Base-by-base conservation (phyloP, 92 coral and sea anemone genomes). In the Porites rus region DNA sequence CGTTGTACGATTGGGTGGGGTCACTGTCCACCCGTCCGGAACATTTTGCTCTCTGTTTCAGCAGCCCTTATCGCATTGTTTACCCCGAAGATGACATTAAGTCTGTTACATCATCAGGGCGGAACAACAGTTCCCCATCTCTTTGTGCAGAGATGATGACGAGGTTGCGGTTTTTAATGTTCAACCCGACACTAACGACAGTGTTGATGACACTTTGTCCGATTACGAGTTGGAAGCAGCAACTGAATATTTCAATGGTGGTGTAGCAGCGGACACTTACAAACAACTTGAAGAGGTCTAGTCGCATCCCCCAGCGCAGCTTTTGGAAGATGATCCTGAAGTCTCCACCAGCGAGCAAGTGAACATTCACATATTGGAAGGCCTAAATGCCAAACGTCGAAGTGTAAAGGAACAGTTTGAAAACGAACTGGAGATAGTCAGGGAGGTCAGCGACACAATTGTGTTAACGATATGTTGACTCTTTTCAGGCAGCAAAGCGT, bases 1-100 rank as follows among this genome's bases (percentile, higher is more conserved):
- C 75, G 31, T 60, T 84, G 51, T 89, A 89, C 72, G 88, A 89
- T 84, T 50, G 92, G 92, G n/a, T 84, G 70, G 89, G 92, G 11
- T 89, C 92, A 28, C 74, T 84, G 19, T 71, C 88, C 31, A 14
- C 88, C 8, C 10, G n/a, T 17, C 91, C 91, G 6, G 75, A 82
- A 64, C 91, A 88, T 75, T 76, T 84, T 61, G 43, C 14, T 74
- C 68, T 74, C 25, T 66, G 51, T 51, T 51, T 59, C 19, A 62
- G 61, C 61, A 25, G 28, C 28, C 87, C 88, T 69, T 56, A 54
- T 50, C 6, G 17, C 75, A 74, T 68, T 8, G 52, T 78, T 50
- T 64, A 71, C 65, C 88, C 91, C 19, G 89, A 82, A 16, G 76
- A 88, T 51, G 66, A 75, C 68, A 59, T 58, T 8, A 28, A 20